Conservation (phyloP, 2,888 invertebrate species). For the Hydrotaea diabolus region DNA sequence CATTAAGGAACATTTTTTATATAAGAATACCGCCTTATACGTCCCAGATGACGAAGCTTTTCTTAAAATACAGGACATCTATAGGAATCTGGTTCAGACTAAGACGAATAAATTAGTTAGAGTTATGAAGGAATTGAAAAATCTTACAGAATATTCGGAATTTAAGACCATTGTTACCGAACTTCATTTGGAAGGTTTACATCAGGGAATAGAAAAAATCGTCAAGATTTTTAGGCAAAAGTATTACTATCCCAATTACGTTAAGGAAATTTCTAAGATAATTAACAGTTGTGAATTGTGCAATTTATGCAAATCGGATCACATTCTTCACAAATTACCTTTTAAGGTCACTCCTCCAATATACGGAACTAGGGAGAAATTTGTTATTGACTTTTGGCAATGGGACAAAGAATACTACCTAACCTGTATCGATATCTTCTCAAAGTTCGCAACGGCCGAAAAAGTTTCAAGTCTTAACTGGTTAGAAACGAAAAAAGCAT, state of each 20-base stretch:
- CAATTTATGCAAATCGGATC: constrained; percentile 59
- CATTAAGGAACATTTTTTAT: constrained; percentile 27
- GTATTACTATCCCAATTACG: constrained; percentile 55
- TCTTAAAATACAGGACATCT: constrained; percentile 68
- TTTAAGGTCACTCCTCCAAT: constrained; percentile 58
- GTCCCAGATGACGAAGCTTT: constrained; percentile 69
- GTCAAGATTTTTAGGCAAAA: constrained; percentile 33
- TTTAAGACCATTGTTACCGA: constrained; percentile 37
- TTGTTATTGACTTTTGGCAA: constrained; percentile 57
- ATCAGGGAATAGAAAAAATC: constrained; percentile 58
- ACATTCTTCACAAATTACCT: constrained; percentile 54
- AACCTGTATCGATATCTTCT: constrained; percentile 58
- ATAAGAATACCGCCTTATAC: constrained; percentile 47
- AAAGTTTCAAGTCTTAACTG: constrained; percentile 30
- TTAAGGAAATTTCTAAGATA: constrained; percentile 56
- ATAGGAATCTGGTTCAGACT: constrained; percentile 30
- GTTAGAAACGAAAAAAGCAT: constrained; percentile 53
- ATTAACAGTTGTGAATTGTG: constrained; percentile 60
- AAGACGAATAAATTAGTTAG: constrained; percentile 15
- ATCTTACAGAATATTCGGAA: constrained; percentile 34
- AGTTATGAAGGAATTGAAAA: constrained; percentile 23
- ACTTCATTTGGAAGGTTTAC: constrained; percentile 26
- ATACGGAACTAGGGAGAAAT: constrained; percentile 45
- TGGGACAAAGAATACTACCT: constrained; percentile 56
- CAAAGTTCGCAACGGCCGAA: constrained; percentile 54